Evolutionary conservation across 2,888 invertebrate genomes (phyloP).

Genomic region (Graphium colonna): DNA sequence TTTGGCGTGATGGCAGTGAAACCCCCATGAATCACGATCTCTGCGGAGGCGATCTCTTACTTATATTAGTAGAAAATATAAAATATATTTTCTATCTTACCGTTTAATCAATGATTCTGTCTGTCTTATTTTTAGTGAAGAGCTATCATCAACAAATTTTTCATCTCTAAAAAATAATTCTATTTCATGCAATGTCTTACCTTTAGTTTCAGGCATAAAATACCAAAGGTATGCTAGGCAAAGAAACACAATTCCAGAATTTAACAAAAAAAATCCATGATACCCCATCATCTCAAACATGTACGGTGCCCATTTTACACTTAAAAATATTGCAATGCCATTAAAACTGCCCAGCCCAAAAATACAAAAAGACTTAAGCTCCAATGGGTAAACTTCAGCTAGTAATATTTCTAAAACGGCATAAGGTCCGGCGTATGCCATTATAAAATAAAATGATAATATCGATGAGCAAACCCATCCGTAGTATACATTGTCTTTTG

Average conservation of each 20-base stretch:
- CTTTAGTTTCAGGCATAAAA: constrained; percentile 32
- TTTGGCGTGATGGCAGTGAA: too few species aligned
- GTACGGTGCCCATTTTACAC: constrained; percentile 24
- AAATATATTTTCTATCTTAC: too few species aligned
- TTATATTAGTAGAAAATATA: constrained; percentile 25
- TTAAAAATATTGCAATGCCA: constrained; percentile 24
- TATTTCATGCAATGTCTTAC: constrained; percentile 34
- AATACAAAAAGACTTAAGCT: constrained; percentile 28
- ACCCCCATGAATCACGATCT: too few species aligned
- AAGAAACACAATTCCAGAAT: constrained; percentile 22
- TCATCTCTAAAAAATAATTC: constrained; percentile 34
- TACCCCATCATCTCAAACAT: constrained; percentile 27
- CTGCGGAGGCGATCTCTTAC: too few species aligned
- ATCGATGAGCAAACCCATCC: constrained; percentile 27
- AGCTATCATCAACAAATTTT: constrained; percentile 11
- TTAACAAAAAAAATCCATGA: constrained; percentile 29
- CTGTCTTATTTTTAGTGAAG: too few species aligned
- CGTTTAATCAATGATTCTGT: too few species aligned
- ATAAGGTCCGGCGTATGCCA: constrained; percentile 29
- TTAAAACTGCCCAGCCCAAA: neutral
- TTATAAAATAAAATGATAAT: constrained; percentile 26
- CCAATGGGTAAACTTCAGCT: constrained; percentile 35
- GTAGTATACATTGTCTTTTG: constrained; percentile 6
- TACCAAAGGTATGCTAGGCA: constrained; percentile 29
- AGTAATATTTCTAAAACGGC: constrained; percentile 32